Evolutionary conservation across 2,113 vertebrate species (phyloP).

Genomic region (Myrmecophaga tridactyla): DNA sequence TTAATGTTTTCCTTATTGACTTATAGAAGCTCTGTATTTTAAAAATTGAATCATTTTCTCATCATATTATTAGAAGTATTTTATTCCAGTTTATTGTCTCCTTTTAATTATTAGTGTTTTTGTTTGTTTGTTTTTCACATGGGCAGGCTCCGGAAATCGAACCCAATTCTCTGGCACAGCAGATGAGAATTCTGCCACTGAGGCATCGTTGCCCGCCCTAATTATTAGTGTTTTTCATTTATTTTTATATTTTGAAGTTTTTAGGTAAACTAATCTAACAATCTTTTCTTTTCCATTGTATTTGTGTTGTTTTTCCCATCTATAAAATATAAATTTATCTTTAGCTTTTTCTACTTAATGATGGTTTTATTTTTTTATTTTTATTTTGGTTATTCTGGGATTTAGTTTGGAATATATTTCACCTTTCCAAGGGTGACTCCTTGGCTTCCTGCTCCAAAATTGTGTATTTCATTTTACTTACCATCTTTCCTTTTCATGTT

Average conservation of each 20-base stretch:
- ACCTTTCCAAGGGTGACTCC: background rate
- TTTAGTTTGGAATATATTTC: conserved; percentile 34
- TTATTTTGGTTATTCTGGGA: background rate
- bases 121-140: too few species aligned
- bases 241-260: background rate
- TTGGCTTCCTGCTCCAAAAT: background rate
- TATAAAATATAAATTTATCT: background rate
- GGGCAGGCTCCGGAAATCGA: too few species aligned
- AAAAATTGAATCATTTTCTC: background rate
- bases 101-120: too few species aligned
- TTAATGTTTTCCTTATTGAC: background rate
- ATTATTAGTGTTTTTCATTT: conserved; percentile 10
- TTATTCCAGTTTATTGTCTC: background rate
- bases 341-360: background rate
- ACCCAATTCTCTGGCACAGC: too few species aligned
- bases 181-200: too few species aligned
- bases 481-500: background rate
- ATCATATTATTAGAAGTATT: conserved; percentile 45
- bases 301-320: conserved; percentile 10
- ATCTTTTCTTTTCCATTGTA: background rate
- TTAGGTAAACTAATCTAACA: background rate
- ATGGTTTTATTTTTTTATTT: background rate
- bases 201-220: too few species aligned
- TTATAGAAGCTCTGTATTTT: background rate
- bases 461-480: background rate